Percentiles rank a stretch among this genome's conserved stretches.
phyloP scores from a whole-genome alignment of 2,797 vertebrate species.

The Halcyon leucocephala region DNA sequence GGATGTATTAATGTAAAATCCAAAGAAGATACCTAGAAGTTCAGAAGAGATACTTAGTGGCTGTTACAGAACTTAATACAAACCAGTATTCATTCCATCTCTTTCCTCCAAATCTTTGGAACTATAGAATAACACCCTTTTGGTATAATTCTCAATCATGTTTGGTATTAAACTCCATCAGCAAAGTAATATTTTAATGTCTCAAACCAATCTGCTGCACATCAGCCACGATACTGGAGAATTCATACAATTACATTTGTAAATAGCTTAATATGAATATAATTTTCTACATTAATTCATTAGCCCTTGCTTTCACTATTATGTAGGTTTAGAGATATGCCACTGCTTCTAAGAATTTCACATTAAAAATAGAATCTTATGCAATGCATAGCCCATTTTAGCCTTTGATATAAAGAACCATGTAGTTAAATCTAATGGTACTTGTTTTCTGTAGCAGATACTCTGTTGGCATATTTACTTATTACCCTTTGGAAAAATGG shows the following conservation, averaged over 20 bases:
- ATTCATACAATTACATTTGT: not conserved
- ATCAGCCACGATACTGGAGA: not conserved
- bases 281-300: not conserved
- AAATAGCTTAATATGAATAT: not conserved
- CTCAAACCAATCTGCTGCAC: not conserved
- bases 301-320: not conserved
- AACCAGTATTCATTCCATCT: not conserved
- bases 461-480: not conserved
- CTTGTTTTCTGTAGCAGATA: not conserved
- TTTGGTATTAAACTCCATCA: not conserved
- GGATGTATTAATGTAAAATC: not conserved
- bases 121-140: not conserved
- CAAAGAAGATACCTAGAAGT: not conserved
- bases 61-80: not conserved
- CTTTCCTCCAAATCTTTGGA: not conserved
- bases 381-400: not conserved
- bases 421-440: not conserved
- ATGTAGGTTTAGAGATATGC: not conserved
- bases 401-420: not conserved
- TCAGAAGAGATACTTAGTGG: not conserved
- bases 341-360: not conserved
- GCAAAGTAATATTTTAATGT: not conserved
- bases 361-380: not conserved
- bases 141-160: not conserved
- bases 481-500: not conserved